A percentile compares a stretch with the other conserved stretches of the same genome.
These are phyloP conservation scores for Malurus elegans DNA, from an alignment of 2,113 vertebrate species.

Conservation along the genomic window DNA sequence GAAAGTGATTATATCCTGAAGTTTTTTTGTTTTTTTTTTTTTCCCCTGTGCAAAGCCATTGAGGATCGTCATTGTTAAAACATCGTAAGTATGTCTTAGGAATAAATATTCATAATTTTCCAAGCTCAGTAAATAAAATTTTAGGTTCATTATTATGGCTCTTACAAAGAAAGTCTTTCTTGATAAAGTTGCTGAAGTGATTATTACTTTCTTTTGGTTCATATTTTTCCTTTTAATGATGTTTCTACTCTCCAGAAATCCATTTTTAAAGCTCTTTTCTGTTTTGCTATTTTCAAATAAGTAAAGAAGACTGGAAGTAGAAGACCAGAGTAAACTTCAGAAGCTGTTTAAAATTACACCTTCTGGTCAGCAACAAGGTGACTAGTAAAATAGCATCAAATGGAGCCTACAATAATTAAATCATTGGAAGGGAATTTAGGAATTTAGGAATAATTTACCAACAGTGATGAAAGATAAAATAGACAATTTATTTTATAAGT, in stretches of 20 bases:
- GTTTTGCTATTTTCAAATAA: background rate
- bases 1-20: background rate
- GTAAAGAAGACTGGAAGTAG: background rate
- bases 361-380: background rate
- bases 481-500: background rate
- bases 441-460: background rate
- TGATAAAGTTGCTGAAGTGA: background rate
- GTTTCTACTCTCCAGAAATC: background rate
- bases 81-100: background rate
- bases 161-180: background rate
- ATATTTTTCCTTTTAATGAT: background rate
- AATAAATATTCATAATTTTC: background rate
- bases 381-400: background rate
- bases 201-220: background rate
- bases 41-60: background rate
- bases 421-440: background rate
- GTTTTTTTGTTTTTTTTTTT: background rate
- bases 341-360: background rate
- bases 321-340: background rate
- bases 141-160: background rate
- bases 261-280: fast-evolving
- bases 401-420: background rate
- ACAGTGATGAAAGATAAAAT: background rate
- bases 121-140: background rate
- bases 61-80: background rate